Evolutionary conservation across 2,797 vertebrate species (phyloP), one percentile per base, ranked within the genome.

Genomic region (Arrhamphus sclerolepis): DNA sequence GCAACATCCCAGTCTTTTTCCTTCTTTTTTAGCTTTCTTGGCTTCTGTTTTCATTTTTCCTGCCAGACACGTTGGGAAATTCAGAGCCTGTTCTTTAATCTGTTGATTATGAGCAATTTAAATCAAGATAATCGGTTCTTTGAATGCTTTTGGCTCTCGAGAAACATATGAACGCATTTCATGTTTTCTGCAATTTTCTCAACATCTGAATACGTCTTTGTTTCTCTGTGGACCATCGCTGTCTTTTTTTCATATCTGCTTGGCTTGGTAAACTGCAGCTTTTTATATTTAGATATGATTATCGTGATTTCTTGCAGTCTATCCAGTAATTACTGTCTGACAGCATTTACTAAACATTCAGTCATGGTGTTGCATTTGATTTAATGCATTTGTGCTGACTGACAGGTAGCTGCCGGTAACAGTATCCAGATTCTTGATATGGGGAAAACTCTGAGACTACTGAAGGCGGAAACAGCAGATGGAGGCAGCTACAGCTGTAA

Each of bases 401-500:
- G 82, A 70, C 76, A 99, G 98, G 91, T 98, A 66, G 82, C 91
- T 65, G 83, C 93, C 46, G 92, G 91, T 80, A 89, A 80, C 48
- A 77, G 67, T 31, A 48, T 96, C 70, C 95, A 96, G 86, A 91
- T 96, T 77, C 80, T 91, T 54, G 94, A 94, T 63, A 86, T 84
- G 21, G 96, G 96, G 43, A 98, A 94, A 89, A 94, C 88, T 2
- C 66, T 99, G 64, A 94, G 90, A 72, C 83, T 99, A 48, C 89
- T 94, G 71, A 94, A 93, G 81, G 87, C 90, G 0, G 56, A 82
- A 50, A 72, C 81, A 20, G 81, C 87, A 49, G 95, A 98, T 2
- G 81, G 89, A 16, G 98, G 96, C 46, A 88, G 84, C 50, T 99
- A 98, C 81, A 95, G 90, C 20, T 99, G 98, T 84, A 93, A 90